phyloP scores from a whole-genome alignment of 2,888 invertebrate genomes.

The Electrophaes corylata region DNA sequence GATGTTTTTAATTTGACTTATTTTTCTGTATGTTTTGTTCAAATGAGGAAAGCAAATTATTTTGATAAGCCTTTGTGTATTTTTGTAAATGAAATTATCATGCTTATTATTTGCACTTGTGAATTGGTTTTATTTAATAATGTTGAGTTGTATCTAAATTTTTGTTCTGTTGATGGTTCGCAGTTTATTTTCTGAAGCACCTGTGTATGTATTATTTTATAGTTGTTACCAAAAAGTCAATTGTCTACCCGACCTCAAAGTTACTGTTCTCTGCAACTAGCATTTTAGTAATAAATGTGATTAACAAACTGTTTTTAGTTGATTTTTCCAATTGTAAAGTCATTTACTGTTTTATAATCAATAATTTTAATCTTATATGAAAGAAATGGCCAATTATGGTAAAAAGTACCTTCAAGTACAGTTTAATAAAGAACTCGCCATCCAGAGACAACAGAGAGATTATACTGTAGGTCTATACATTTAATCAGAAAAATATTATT shows the following conservation, averaged over 20 bases:
- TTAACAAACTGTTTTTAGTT: constrained; percentile 57
- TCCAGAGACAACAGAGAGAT: too few species aligned
- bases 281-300: constrained; percentile 77
- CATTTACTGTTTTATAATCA: constrained; percentile 2
- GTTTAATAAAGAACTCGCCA: too few species aligned
- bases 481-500: too few species aligned
- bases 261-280: constrained; percentile 73
- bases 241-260: constrained; percentile 56
- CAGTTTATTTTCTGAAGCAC: constrained; percentile 53
- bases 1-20: constrained; percentile 51
- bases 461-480: too few species aligned
- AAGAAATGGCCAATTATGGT: too few species aligned
- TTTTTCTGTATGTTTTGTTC: constrained; percentile 45
- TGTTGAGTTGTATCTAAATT: constrained; percentile 58
- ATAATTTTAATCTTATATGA: too few species aligned
- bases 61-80: constrained; percentile 51
- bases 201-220: constrained; percentile 55
- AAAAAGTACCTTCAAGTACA: too few species aligned
- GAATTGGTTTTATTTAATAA: constrained; percentile 52
- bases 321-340: not conserved
- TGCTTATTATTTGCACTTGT: constrained; percentile 50
- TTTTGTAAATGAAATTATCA: constrained; percentile 38
- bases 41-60: constrained; percentile 49
- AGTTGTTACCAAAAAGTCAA: constrained; percentile 77
- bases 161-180: constrained; percentile 62